phyloP scores from a whole-genome alignment of 2,797 vertebrate genomes.

The Calcarius lapponicus region DNA sequence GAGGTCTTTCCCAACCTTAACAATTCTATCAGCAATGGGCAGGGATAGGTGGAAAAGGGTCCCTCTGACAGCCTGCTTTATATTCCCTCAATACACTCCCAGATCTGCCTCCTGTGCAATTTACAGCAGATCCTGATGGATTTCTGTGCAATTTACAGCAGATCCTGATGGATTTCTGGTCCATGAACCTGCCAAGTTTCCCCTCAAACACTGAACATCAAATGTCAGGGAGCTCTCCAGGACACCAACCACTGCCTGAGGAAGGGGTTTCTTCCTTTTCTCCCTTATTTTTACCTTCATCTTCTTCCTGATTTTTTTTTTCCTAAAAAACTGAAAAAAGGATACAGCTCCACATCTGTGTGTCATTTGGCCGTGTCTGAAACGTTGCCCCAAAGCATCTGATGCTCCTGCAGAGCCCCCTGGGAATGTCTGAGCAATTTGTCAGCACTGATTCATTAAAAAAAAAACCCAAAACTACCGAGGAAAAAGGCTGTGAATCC shows the following conservation, averaged over 20 bases:
- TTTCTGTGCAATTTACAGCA: neutral
- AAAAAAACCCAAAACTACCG: neutral
- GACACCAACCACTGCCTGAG: neutral
- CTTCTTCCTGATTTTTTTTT: neutral
- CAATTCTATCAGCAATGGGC: neutral
- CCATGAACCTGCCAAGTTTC: neutral
- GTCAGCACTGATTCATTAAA: neutral
- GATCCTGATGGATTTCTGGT: neutral
- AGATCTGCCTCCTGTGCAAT: neutral
- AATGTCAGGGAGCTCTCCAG: neutral
- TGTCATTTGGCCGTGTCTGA: neutral
- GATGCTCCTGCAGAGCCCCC: neutral
- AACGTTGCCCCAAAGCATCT: neutral
- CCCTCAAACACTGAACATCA: neutral
- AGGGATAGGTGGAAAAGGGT: neutral
- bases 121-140: neutral
- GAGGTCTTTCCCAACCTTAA: neutral
- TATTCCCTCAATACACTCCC: neutral
- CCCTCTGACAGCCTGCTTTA: neutral
- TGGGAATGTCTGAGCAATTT: neutral
- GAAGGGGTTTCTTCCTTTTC: neutral
- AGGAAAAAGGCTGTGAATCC: neutral
- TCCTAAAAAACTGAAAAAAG: neutral
- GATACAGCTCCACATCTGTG: neutral
- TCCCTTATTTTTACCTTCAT: neutral